Evolutionary conservation across 2,113 vertebrate genomes (phyloP), one percentile per base, ranked within the genome.

Genomic region (Aspiorhynchus laticeps): DNA sequence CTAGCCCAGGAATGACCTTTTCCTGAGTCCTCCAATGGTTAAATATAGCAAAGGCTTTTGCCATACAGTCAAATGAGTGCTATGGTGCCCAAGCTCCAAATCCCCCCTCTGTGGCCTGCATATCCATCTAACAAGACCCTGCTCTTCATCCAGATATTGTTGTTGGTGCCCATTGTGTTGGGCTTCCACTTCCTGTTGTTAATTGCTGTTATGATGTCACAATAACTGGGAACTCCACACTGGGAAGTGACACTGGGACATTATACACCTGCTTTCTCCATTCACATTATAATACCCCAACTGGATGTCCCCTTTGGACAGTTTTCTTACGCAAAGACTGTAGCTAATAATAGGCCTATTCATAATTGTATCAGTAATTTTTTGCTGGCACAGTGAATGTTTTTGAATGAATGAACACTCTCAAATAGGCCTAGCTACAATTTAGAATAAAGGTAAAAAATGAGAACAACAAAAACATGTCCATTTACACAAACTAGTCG

Each of bases 131-230:
- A 80, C 15, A 19, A 46, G 56, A 7, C 4, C 0, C 71, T 85
- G 86, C 71, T 67, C 59, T 76, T 63, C 86, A 83, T 59, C 59
- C 51, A 17, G 67, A 69, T 76, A 91, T 92, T 93, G 91, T 94
- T 91, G 85, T 65, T 51, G 17, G 56, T 85, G 80, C 17, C 83
- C 86, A 93, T 93, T 95, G 93, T 94, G 61, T 93, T 11, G 48
- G 15, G 69, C 24, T 65, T 80, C 51, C 83, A 75, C 90, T 93
- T 94, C 93, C 93, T 90, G 31, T 15, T 76, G 79, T 74, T 86
- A 86, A 93, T 87, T 8, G 86, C 82, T 87, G 46, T 43, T 80
- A 86, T 87, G 86, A 86, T 87, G 91, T 88, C 74, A 21, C 71
- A 90, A 91, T 90, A 88, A 89, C 80, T 84, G 77, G 82, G 43